Conservation (phyloP, 2,888 invertebrate genomes). For the Sminthurides aquaticus region DNA sequence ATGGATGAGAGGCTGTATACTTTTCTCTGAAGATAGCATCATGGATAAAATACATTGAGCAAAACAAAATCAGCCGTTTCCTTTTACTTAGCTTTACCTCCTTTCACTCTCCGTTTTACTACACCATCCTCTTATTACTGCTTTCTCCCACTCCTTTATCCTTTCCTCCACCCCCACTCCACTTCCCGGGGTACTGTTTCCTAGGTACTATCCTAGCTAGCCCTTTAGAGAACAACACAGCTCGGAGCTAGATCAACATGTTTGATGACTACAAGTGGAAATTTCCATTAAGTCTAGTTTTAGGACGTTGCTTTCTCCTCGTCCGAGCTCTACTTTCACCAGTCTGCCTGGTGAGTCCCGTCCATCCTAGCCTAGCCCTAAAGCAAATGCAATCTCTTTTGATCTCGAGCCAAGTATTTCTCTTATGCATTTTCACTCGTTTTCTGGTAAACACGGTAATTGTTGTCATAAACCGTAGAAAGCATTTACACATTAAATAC, state of each 20-base stretch:
- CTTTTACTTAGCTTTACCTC: background rate
- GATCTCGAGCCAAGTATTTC: background rate
- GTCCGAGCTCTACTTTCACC: no score
- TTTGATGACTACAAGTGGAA: background rate
- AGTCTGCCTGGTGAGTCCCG: no score
- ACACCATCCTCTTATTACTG: no score
- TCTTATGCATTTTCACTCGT: background rate
- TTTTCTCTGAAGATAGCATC: background rate
- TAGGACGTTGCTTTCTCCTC: background rate
- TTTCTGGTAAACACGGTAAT: background rate
- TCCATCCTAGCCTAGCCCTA: no score
- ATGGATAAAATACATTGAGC: background rate
- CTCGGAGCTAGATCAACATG: no score
- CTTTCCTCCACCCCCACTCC: no score
- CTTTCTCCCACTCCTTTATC: no score
- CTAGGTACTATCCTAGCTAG: no score
- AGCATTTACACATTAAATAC: slow-evolving; percentile 7
- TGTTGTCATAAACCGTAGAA: slow-evolving; percentile 1
- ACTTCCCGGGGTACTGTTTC: no score
- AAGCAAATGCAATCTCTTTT: no score
- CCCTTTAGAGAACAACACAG: no score
- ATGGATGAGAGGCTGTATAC: background rate
- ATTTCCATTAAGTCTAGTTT: background rate
- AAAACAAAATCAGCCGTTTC: background rate
- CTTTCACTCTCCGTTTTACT: background rate